Evolutionary conservation across 2,888 invertebrate species (phyloP).

Genomic region (Arenicola marina): DNA sequence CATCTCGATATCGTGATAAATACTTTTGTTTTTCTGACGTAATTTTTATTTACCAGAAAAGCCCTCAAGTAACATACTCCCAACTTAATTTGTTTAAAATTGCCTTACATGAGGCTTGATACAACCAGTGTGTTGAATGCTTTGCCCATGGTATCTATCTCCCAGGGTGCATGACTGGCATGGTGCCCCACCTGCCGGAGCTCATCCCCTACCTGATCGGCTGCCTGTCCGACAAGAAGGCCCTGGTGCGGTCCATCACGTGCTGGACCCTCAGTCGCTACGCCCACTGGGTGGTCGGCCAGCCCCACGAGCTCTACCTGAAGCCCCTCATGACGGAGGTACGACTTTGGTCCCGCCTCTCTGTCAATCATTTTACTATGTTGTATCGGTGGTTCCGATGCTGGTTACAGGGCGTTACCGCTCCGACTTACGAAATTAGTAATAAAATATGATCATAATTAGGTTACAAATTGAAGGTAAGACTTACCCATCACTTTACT

Average conservation of each 20-base stretch:
- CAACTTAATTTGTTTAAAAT: no score
- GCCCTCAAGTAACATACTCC: no score
- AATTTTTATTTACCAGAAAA: no score
- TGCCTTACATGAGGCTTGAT: no score
- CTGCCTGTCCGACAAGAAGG: slow-evolving; percentile 91
- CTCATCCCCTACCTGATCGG: slow-evolving; percentile 93
- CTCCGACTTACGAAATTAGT: neutral
- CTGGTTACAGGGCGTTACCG: neutral
- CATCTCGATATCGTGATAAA: no score
- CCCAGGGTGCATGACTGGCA: slow-evolving; percentile 87
- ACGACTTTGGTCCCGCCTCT: slow-evolving; percentile 26
- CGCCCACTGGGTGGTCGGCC: slow-evolving; percentile 97
- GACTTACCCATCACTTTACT: no score
- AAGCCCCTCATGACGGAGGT: slow-evolving; percentile 93
- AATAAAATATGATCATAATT: no score
- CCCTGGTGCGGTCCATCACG: slow-evolving; percentile 95
- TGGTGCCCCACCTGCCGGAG: slow-evolving; percentile 94
- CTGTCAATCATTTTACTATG: neutral
- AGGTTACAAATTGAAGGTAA: no score
- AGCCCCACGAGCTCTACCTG: slow-evolving; percentile 90
- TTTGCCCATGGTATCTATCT: neutral
- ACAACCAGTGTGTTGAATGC: neutral
- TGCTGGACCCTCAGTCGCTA: slow-evolving; percentile 99
- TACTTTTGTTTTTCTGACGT: no score
- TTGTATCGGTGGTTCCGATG: neutral